Evolutionary conservation across 2,113 vertebrate genomes (phyloP), one percentile per base, ranked within the genome.

Genomic region (Chaenocephalus aceratus): DNA sequence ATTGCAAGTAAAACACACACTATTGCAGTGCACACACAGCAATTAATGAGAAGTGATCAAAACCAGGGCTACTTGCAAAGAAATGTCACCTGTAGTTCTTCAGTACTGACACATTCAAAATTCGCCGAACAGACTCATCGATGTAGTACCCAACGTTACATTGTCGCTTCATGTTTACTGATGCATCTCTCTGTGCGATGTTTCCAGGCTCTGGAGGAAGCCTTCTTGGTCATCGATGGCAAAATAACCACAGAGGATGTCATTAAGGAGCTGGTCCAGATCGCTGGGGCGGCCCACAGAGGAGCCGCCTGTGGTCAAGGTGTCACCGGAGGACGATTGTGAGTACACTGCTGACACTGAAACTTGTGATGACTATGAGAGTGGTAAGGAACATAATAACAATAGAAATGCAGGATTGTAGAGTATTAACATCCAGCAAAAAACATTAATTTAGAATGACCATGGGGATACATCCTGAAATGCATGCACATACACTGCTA

Each of bases 261-360:
- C 58, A 97, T 99, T 70, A 98, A 98, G 86, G 98, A 99, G 86
- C 93, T 99, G 64, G 91, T 97, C 6, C 97, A 97, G 86, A 99
- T 99, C 56, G 96, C 98, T 60, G 97, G 97, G 97, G 10, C 95
- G 98, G 13, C 96, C 97, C 41, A 96, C 95, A 16, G 96, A 97
- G 1, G 97, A 97, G 66, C 95, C 96, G 18, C 95, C 96, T 23
- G 93, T 96, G 79, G 95, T 97, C 86, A 98, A 98, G 74, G 97
- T 99, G 84, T 97, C 98, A 86, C 98, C 99, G 89, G 98, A 99
- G 94, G 98, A 99, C 70, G 98, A 99, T 84, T 96, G 98, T 99
- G 61, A 96, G 96, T 90, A 44, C 14, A 53, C 1, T 1, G 26
- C 26, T n/a, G 15, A 63, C 13, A 46, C 23, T 68, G 51, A 53